These are phyloP conservation scores for Tubulanus polymorphus DNA, from an alignment of 2,888 invertebrate species.

Conservation along the genomic window DNA sequence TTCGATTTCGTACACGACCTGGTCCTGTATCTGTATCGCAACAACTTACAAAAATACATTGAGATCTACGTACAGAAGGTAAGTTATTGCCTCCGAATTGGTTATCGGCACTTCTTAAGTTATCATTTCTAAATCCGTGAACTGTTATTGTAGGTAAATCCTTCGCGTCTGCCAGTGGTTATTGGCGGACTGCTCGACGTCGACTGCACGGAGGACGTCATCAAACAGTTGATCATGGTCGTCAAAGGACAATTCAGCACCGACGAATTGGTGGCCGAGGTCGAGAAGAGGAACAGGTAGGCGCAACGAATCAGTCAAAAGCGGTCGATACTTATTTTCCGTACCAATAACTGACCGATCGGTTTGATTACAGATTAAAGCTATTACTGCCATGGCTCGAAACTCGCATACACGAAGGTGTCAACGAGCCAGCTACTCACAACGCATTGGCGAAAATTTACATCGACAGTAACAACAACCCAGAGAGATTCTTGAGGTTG, in stretches of 20 bases:
- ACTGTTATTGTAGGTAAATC: slow-evolving; percentile 71
- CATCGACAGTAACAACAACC: slow-evolving; percentile 99
- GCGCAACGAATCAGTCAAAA: neutral
- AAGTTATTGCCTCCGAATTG: slow-evolving; percentile 19
- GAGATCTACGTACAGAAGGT: slow-evolving; percentile 99
- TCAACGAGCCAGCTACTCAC: slow-evolving; percentile 95
- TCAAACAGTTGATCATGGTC: slow-evolving; percentile 95
- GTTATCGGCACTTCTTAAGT: too few species aligned
- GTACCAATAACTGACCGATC: neutral
- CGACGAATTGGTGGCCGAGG: slow-evolving; percentile 95
- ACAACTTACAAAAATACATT: slow-evolving; percentile 98
- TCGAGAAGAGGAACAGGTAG: slow-evolving; percentile 58
- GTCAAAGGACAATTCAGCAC: slow-evolving; percentile 95
- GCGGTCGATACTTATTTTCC: neutral
- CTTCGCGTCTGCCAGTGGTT: slow-evolving; percentile 94
- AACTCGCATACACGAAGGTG: slow-evolving; percentile 94
- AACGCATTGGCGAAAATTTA: slow-evolving; percentile 99
- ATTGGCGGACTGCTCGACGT: slow-evolving; percentile 97
- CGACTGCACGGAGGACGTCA: slow-evolving; percentile 97
- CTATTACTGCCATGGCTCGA: slow-evolving; percentile 95
- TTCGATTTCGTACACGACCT: slow-evolving; percentile 99
- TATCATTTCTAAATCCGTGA: neutral
- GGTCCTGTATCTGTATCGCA: slow-evolving; percentile 94
- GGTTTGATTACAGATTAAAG: slow-evolving; percentile 74
- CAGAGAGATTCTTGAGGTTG: slow-evolving; percentile 81